Base-by-base conservation (phyloP, 1,140 invertebrate genomes). In the Psix sp. region DNA sequence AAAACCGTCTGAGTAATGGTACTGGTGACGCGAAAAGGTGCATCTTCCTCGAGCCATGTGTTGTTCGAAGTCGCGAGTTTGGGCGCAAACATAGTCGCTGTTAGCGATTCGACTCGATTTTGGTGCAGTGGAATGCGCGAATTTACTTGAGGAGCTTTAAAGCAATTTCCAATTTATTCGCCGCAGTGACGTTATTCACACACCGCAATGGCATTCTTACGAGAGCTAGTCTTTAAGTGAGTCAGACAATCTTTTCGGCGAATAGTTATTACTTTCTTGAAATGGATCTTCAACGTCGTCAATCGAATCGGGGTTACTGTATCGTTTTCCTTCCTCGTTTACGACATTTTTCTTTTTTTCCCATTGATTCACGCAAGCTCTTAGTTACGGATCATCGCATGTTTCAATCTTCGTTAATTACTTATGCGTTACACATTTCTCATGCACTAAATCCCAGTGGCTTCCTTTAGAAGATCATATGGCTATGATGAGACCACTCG, bases 181-280 rank as follows among this genome's bases (percentile, higher is more conserved):
- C 62, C 35, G 21, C 62, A 63, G 39, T 7, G 60, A 65, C 26
- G 72, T 49, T 39, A 45, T 68, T 54, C 33, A 39, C 45, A 48
- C 26, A 48, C 42, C 67, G 63, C 57, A 72, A 76, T 76, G 74
- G 74, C 42, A 68, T 76, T 68, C 67, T 45, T 29, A 56, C 74
- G 67, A 18, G 49, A 52, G 57, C 9, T 65, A 51, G 46, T 68
- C 31, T 65, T 72, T 60, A 72, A 65, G 74, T 76, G 31, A 76
- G 74, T 57, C 42, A 15, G 20, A 45, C 40, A 48, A 45, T 40
- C 60, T 52, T 60, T 6, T 10, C n/a, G 5, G n/a, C 14, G 14
- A 38, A 15, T 38, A 38, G 5, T n/a, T n/a, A n/a, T n/a, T n/a
- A n/a, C n/a, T n/a, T n/a, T n/a, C n/a, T n/a, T n/a, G n/a, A n/a